Conservation (phyloP, 1,140 invertebrate genomes). For the Diabrotica undecimpunctata region DNA sequence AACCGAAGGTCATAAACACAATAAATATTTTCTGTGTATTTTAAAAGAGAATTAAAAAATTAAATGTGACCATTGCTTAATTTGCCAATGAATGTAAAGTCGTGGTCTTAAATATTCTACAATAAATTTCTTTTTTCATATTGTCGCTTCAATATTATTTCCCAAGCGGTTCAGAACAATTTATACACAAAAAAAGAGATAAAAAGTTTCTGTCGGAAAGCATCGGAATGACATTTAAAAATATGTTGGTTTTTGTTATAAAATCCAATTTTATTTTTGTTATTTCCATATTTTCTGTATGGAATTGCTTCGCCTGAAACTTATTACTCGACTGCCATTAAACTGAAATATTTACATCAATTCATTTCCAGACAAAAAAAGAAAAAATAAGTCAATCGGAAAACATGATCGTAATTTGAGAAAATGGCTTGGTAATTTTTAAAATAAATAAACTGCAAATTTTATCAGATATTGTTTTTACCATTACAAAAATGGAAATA, state of each 20-base stretch:
- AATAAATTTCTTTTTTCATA: slow-evolving; percentile 8
- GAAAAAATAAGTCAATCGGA: slow-evolving; percentile 14
- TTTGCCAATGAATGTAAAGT: too few relatives aligned
- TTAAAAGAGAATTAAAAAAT: too few relatives aligned
- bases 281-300: slow-evolving; percentile 30
- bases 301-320: slow-evolving; percentile 27
- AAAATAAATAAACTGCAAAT: too few relatives aligned
- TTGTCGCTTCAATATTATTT: slow-evolving; percentile 17
- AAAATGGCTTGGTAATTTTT: too few relatives aligned
- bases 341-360: slow-evolving; percentile 33
- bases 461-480: too few relatives aligned
- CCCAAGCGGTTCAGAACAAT: slow-evolving; percentile 12
- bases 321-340: slow-evolving; percentile 31
- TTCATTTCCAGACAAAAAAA: slow-evolving; percentile 29
- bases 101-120: too few relatives aligned
- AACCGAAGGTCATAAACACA: too few relatives aligned
- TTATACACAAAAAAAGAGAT: slow-evolving; percentile 4
- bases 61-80: too few relatives aligned
- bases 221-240: slow-evolving; percentile 26
- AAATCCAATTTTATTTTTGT: slow-evolving; percentile 33
- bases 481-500: too few relatives aligned
- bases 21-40: too few relatives aligned
- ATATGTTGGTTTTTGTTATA: slow-evolving; percentile 23
- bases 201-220: slow-evolving; percentile 8
- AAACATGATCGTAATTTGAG: too few relatives aligned